phyloP scores from a whole-genome alignment of 2,113 vertebrate species.

The Crotalus tigris region DNA sequence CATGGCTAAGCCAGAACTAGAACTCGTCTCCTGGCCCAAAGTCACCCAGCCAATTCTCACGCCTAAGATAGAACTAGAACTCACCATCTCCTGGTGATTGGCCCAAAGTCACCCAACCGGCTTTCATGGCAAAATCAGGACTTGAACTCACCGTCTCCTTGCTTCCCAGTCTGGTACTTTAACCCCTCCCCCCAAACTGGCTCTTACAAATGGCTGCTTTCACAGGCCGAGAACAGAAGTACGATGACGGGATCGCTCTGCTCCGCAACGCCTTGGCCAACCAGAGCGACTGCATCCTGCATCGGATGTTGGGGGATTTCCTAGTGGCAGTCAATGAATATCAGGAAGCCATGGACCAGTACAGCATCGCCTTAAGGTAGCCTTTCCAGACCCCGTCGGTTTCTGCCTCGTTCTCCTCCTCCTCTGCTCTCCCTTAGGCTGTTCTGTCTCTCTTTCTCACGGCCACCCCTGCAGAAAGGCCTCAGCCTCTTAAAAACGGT shows the following conservation, averaged over 20 bases:
- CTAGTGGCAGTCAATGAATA: slow-evolving; percentile 95
- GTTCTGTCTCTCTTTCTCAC: background rate
- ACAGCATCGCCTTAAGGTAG: slow-evolving; percentile 97
- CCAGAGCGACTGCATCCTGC: slow-evolving; percentile 95
- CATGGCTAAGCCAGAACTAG: background rate
- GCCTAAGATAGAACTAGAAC: too few relatives aligned
- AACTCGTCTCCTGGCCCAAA: too few relatives aligned
- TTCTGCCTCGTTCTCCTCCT: background rate
- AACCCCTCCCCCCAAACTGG: background rate
- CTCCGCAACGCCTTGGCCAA: slow-evolving; percentile 91
- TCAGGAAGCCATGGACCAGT: slow-evolving; percentile 99
- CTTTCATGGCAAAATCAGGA: too few relatives aligned
- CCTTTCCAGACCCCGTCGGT: background rate
- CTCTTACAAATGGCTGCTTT: background rate
- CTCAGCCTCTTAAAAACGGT: background rate
- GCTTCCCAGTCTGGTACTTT: background rate
- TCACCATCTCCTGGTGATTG: too few relatives aligned
- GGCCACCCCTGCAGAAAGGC: background rate
- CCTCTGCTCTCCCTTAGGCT: background rate
- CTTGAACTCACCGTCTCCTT: background rate
- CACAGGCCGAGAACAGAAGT: slow-evolving; percentile 92
- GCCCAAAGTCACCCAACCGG: too few relatives aligned
- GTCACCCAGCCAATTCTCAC: too few relatives aligned
- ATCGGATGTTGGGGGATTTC: slow-evolving; percentile 96
- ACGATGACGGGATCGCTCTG: slow-evolving; percentile 92